A percentile compares a stretch with the other conserved stretches of the same genome.
Evolutionary conservation across 1,140 invertebrate species (phyloP).

Genomic region (Alviniconcha marisindica): DNA sequence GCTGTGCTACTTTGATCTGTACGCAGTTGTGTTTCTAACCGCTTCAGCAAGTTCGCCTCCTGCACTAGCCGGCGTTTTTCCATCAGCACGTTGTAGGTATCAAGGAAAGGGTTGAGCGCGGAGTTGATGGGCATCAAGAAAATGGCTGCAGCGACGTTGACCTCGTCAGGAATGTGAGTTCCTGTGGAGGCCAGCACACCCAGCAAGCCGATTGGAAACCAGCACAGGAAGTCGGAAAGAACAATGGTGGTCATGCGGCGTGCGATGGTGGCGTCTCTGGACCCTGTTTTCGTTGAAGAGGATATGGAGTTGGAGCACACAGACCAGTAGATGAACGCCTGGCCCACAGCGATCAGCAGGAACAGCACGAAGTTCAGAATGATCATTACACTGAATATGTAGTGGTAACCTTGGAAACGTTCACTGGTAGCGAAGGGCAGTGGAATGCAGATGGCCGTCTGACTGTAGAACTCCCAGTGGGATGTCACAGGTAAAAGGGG

Average conservation of each 20-base stretch:
- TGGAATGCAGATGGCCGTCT: conserved; percentile 53
- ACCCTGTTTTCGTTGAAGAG: not conserved
- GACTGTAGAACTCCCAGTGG: conserved; percentile 52
- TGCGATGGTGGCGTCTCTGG: conserved; percentile 14
- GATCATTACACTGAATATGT: conserved; percentile 50
- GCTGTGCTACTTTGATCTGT: too few relatives aligned
- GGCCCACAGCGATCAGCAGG: conserved; percentile 48
- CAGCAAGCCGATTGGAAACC: conserved; percentile 47
- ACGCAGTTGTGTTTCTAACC: not conserved
- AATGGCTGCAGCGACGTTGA: conserved; percentile 33
- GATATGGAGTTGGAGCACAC: not conserved
- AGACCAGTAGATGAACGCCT: conserved; percentile 32
- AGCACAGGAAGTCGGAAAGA: conserved; percentile 35
- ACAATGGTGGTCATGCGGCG: conserved; percentile 11
- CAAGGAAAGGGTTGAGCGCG: conserved; percentile 45
- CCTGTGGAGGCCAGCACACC: conserved; percentile 27
- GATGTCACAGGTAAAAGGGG: conserved; percentile 25
- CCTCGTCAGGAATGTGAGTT: conserved; percentile 29
- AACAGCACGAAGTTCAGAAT: conserved; percentile 53
- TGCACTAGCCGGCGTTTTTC: not conserved
- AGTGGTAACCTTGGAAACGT: conserved; percentile 42
- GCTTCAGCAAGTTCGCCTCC: not conserved
- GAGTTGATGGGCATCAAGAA: conserved; percentile 44
- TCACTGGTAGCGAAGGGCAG: conserved; percentile 48
- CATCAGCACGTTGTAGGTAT: conserved; percentile 33